Evolutionary conservation across 2,888 invertebrate genomes (phyloP).

Genomic region (Pelosia muscerda): DNA sequence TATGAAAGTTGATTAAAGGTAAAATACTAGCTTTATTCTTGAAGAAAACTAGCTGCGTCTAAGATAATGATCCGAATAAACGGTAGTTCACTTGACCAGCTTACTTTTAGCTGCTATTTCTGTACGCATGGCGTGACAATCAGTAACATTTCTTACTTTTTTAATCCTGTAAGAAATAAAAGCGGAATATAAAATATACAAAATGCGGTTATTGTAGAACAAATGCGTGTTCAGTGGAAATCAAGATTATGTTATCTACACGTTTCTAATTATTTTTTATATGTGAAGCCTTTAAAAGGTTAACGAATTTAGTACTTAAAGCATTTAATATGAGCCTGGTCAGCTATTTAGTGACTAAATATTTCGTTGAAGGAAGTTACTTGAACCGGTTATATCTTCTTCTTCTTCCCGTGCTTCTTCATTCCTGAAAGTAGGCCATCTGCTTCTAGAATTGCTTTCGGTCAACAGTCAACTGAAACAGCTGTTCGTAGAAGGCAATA

Average conservation of each 20-base stretch:
- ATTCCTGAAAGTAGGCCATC: too few relatives aligned
- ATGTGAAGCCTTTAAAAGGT: too few relatives aligned
- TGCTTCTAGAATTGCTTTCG: too few relatives aligned
- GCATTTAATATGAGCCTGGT: too few relatives aligned
- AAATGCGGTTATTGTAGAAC: slow-evolving; percentile 25
- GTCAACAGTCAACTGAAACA: too few relatives aligned
- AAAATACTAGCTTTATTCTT: slow-evolving; percentile 1
- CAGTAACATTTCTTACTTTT: slow-evolving; percentile 53
- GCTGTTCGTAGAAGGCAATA: too few relatives aligned
- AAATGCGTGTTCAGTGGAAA: slow-evolving; percentile 10
- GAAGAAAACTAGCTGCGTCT: not conserved
- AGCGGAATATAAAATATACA: slow-evolving; percentile 34
- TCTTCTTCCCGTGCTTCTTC: too few relatives aligned
- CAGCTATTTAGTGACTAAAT: too few relatives aligned
- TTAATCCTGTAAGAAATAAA: slow-evolving; percentile 49
- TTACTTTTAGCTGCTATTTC: slow-evolving; percentile 47
- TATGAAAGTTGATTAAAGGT: slow-evolving; percentile 1
- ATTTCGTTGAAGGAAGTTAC: too few relatives aligned
- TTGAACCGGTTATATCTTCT: too few relatives aligned
- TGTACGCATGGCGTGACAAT: slow-evolving; percentile 59
- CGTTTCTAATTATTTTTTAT: not conserved
- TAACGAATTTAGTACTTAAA: too few relatives aligned
- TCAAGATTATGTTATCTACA: slow-evolving; percentile 10
- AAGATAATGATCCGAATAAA: slow-evolving; percentile 2
- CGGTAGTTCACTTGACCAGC: slow-evolving; percentile 37